Evolutionary conservation across 92 coral and sea anemone genomes (phyloP).

Genomic region (Pocillopora meandrina): DNA sequence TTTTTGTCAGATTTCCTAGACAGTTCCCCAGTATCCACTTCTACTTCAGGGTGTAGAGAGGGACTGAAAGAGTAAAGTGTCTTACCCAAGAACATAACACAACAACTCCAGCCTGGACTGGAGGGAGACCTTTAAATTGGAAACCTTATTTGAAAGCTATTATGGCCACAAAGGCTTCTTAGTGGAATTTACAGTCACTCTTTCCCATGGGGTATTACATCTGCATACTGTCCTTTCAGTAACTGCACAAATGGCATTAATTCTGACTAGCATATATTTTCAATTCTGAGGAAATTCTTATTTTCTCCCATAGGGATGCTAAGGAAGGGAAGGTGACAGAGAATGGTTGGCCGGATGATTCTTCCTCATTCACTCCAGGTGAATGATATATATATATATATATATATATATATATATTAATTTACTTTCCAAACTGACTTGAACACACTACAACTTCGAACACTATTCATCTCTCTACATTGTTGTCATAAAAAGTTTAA

Average conservation of each 20-base stretch:
- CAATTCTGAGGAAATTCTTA: neutral
- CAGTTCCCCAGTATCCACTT: too few relatives aligned
- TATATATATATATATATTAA: too few relatives aligned
- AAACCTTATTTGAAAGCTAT: too few relatives aligned
- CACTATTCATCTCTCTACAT: too few relatives aligned
- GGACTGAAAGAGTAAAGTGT: too few relatives aligned
- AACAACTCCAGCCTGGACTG: too few relatives aligned
- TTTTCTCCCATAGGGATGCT: neutral
- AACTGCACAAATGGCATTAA: neutral
- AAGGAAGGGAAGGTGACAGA: conserved; percentile 66
- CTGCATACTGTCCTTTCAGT: neutral
- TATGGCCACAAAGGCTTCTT: too few relatives aligned
- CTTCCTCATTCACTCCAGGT: conserved; percentile 56
- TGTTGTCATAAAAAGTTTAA: neutral
- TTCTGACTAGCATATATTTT: neutral
- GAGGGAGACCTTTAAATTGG: too few relatives aligned
- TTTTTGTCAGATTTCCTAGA: too few relatives aligned
- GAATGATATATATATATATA: too few relatives aligned
- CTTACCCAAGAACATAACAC: too few relatives aligned
- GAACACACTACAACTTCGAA: neutral
- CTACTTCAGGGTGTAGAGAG: too few relatives aligned
- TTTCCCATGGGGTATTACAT: neutral
- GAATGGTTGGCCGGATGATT: conserved; percentile 86
- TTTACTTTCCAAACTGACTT: neutral
- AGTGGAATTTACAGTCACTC: neutral